A percentile compares a stretch with the other conserved stretches of the same genome.
Evolutionary conservation across 2,888 invertebrate species (phyloP).

Genomic region (Tetropium fuscum): DNA sequence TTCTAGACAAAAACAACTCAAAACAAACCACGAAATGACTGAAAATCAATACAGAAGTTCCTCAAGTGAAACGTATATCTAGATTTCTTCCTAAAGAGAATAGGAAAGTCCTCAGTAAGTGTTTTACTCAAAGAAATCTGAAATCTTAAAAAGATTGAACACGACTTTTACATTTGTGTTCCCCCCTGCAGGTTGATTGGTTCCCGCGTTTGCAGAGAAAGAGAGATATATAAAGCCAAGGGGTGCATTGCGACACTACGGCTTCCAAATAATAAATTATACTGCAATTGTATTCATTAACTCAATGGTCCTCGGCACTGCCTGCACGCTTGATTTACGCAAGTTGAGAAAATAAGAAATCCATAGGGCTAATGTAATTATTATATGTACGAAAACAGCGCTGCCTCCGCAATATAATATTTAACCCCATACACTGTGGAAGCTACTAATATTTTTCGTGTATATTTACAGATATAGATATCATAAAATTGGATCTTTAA

Average conservation of each 20-base stretch:
- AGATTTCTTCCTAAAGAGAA: slow-evolving; percentile 11
- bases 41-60: neutral
- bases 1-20: too few species aligned
- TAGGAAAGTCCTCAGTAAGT: slow-evolving; percentile 9
- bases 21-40: too few species aligned
- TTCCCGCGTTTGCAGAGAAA: slow-evolving; percentile 44
- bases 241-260: slow-evolving; percentile 53
- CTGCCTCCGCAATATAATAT: too few species aligned
- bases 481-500: too few species aligned
- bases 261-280: slow-evolving; percentile 56
- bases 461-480: too few species aligned
- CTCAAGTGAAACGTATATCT: slow-evolving; percentile 6
- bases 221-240: slow-evolving; percentile 46
- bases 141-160: slow-evolving; percentile 65
- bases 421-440: neutral
- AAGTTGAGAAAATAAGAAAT: slow-evolving; percentile 23
- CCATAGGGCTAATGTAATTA: neutral
- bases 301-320: slow-evolving; percentile 34
- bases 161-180: slow-evolving; percentile 67
- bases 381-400: too few species aligned
- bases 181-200: slow-evolving; percentile 58
- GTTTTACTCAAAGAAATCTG: slow-evolving; percentile 55
- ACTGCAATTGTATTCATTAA: slow-evolving; percentile 57
- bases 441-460: too few species aligned
- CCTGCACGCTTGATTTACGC: slow-evolving; percentile 35